phyloP scores from a whole-genome alignment of 1,140 invertebrate genomes.

The Anagrus nilaparvatae region DNA sequence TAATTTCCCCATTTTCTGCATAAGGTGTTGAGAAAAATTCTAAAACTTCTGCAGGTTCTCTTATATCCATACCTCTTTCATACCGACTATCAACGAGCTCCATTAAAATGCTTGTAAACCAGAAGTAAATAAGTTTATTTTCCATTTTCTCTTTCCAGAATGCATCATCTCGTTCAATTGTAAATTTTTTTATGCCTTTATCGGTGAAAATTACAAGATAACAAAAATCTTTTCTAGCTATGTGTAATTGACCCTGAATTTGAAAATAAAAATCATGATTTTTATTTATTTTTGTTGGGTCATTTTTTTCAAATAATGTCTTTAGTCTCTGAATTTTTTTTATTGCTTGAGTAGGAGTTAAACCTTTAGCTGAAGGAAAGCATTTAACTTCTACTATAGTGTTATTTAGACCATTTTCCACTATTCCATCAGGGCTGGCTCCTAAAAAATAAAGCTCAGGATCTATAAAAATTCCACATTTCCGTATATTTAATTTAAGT shows the following conservation, averaged over 20 bases:
- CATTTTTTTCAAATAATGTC: constrained; percentile 6
- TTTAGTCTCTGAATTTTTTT: background rate
- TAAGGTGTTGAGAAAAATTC: no score
- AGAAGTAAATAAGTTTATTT: constrained; percentile 21
- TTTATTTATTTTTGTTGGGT: constrained; percentile 16
- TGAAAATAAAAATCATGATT: constrained; percentile 24
- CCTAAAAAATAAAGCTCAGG: constrained; percentile 25
- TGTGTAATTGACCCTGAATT: constrained; percentile 24
- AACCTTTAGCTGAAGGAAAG: constrained; percentile 17
- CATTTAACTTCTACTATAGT: constrained; percentile 31
- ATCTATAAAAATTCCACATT: constrained; percentile 36
- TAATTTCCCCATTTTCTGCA: no score
- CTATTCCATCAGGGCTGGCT: constrained; percentile 34
- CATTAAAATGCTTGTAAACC: constrained; percentile 22
- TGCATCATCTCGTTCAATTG: constrained; percentile 8
- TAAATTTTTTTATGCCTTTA: constrained; percentile 13
- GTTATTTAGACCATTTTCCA: constrained; percentile 26
- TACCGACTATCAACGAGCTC: constrained; percentile 28
- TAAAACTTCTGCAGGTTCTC: no score
- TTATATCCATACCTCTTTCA: constrained; percentile 20
- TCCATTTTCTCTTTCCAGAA: constrained; percentile 15
- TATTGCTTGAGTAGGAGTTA: constrained; percentile 11
- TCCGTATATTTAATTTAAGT: constrained; percentile 19
- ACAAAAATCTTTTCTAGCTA: constrained; percentile 18
- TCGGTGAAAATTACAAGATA: constrained; percentile 19